Conservation (phyloP, 2,888 invertebrate species). For the Xylota sylvarum region DNA sequence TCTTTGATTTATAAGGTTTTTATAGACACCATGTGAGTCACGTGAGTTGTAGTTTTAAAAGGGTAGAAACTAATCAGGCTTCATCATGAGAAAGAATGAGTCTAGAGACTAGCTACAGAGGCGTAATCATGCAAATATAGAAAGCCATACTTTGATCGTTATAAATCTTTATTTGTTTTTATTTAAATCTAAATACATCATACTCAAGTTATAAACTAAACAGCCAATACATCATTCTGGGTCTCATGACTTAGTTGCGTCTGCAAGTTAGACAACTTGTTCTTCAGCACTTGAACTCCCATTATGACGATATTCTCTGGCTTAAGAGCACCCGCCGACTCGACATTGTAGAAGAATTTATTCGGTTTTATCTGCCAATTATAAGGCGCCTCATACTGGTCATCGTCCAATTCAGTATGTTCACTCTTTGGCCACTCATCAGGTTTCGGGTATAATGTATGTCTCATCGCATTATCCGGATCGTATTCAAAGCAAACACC, state of each 20-base stretch:
- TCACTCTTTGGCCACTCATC: constrained; percentile 99
- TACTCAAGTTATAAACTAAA: constrained; percentile 77
- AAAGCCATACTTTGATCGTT: not conserved
- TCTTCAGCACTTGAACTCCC: constrained; percentile 96
- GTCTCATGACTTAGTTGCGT: constrained; percentile 95
- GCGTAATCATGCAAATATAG: too few species aligned
- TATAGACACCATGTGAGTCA: too few species aligned
- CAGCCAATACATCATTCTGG: constrained; percentile 92
- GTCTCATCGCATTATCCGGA: constrained; percentile 98
- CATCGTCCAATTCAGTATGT: constrained; percentile 96
- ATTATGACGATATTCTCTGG: constrained; percentile 99
- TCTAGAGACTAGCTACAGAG: too few species aligned
- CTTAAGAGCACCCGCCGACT: constrained; percentile 96
- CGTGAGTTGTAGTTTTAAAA: too few species aligned
- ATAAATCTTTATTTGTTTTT: not conserved
- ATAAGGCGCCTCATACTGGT: constrained; percentile 96
- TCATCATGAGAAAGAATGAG: too few species aligned
- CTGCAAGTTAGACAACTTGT: constrained; percentile 97
- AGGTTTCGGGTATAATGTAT: constrained; percentile 97
- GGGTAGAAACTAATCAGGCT: too few species aligned
- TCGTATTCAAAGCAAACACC: constrained; percentile 99
- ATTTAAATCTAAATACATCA: not conserved
- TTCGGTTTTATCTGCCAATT: constrained; percentile 98
- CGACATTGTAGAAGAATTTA: constrained; percentile 98
- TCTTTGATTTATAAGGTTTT: too few species aligned